Percentiles rank a stretch among this genome's conserved stretches.
Evolutionary conservation across 2,888 invertebrate species (phyloP).

Genomic region (Hirtodrosophila cameraria): DNA sequence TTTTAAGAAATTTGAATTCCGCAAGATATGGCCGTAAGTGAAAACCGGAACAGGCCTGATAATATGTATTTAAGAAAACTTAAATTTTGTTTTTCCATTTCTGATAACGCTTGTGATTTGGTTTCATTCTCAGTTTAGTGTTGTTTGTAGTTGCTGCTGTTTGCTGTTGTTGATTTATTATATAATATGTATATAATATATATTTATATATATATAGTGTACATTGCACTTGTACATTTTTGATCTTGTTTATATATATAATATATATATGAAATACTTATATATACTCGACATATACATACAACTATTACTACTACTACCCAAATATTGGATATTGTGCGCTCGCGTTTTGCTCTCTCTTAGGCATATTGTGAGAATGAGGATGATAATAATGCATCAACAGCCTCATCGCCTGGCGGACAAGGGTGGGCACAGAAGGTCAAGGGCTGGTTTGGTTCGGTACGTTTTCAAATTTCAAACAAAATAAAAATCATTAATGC

Average conservation of each 20-base stretch:
- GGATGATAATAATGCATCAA: constrained; percentile 84
- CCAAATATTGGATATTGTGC: constrained; percentile 66
- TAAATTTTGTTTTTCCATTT: neutral
- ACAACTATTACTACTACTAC: constrained; percentile 48
- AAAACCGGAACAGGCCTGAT: too few relatives aligned
- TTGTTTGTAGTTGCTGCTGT: constrained; percentile 30
- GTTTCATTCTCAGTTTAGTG: constrained; percentile 49
- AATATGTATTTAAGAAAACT: neutral
- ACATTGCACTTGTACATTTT: constrained; percentile 22
- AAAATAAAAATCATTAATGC: constrained; percentile 43
- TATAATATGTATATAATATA: too few relatives aligned
- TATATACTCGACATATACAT: constrained; percentile 43
- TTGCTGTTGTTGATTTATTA: constrained; percentile 32
- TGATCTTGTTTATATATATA: constrained; percentile 22
- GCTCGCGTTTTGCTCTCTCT: constrained; percentile 77
- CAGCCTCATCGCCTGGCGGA: constrained; percentile 85
- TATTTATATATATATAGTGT: too few relatives aligned
- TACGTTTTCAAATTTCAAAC: constrained; percentile 85
- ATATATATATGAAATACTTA: constrained; percentile 11
- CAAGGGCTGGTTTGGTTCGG: constrained; percentile 89
- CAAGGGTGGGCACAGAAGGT: constrained; percentile 89
- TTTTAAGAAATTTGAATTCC: too few relatives aligned
- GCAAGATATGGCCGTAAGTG: too few relatives aligned
- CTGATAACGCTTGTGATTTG: constrained; percentile 4
- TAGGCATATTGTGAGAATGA: constrained; percentile 84